These are phyloP conservation scores for Pelobates fuscus DNA, from an alignment of 2,113 vertebrate genomes.

Conservation along the genomic window DNA sequence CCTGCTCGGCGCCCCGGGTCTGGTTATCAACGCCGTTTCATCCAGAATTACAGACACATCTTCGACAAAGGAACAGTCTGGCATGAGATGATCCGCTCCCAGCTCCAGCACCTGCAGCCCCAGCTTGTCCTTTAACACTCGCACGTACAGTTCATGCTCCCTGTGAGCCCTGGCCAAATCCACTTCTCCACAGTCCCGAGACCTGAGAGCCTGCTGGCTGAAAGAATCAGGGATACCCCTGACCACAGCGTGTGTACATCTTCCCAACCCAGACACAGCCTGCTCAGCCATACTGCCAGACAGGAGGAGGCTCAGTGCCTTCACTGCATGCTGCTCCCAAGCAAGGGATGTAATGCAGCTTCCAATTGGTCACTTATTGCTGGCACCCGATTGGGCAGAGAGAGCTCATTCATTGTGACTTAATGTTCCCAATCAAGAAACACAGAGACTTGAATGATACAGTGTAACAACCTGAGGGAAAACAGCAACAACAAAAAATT, in stretches of 20 bases:
- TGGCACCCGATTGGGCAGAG: constrained; percentile 22
- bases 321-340: not conserved
- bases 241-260: constrained; percentile 89
- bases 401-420: no score
- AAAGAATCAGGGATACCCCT: constrained; percentile 81
- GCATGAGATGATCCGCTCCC: constrained; percentile 83
- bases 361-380: constrained; percentile 30
- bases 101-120: constrained; percentile 87
- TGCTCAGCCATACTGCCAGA: constrained; percentile 72
- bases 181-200: constrained; percentile 64
- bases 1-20: constrained; percentile 84
- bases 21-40: constrained; percentile 87
- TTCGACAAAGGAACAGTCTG: constrained; percentile 95
- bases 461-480: no score
- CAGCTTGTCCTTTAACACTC: constrained; percentile 77
- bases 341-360: constrained; percentile 16
- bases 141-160: constrained; percentile 79
- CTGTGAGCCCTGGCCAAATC: constrained; percentile 71
- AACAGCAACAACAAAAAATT: no score
- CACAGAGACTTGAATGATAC: no score
- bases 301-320: not conserved
- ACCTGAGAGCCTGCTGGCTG: constrained; percentile 76
- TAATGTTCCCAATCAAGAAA: no score
- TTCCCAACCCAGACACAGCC: constrained; percentile 70
- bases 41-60: constrained; percentile 90